Conservation (phyloP, 2,797 vertebrate species). For the Sebastes cheni region DNA sequence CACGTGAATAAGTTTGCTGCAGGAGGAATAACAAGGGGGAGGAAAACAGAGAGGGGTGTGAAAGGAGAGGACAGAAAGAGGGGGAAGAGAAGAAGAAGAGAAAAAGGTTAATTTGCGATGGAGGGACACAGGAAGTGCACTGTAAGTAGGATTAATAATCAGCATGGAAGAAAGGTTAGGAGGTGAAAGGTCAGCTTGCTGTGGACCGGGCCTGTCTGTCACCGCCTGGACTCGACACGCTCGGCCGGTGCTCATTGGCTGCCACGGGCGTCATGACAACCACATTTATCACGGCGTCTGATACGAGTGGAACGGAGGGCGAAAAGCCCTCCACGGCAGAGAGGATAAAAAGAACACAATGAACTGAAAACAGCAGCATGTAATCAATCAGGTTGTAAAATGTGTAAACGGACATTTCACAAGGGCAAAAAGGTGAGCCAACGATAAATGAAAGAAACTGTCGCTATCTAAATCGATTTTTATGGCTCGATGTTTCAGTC, state of each 20-base stretch:
- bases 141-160: conserved; percentile 72
- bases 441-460: conserved; percentile 52
- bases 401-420: conserved; percentile 46
- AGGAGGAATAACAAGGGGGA: conserved; percentile 55
- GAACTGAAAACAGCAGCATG: conserved; percentile 45
- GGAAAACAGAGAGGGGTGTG: not conserved
- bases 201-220: conserved; percentile 25
- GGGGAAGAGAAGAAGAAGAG: conserved; percentile 39
- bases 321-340: not conserved
- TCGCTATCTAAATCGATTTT: conserved; percentile 54
- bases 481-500: conserved; percentile 46
- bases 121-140: conserved; percentile 64
- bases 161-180: conserved; percentile 66
- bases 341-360: conserved; percentile 34
- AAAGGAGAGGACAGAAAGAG: conserved; percentile 22
- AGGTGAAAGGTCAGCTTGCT: conserved; percentile 61
- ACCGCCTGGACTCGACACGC: conserved; percentile 15
- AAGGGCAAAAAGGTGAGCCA: conserved; percentile 58
- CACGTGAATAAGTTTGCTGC: conserved; percentile 98
- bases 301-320: conserved; percentile 7
- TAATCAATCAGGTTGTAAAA: conserved; percentile 60
- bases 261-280: conserved; percentile 54
- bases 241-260: conserved; percentile 38
- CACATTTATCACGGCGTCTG: conserved; percentile 44
- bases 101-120: conserved; percentile 75